Evolutionary conservation across 1,140 invertebrate genomes (phyloP), one percentile per base, ranked within the genome.

Genomic region (Drosophila subpulchrella): DNA sequence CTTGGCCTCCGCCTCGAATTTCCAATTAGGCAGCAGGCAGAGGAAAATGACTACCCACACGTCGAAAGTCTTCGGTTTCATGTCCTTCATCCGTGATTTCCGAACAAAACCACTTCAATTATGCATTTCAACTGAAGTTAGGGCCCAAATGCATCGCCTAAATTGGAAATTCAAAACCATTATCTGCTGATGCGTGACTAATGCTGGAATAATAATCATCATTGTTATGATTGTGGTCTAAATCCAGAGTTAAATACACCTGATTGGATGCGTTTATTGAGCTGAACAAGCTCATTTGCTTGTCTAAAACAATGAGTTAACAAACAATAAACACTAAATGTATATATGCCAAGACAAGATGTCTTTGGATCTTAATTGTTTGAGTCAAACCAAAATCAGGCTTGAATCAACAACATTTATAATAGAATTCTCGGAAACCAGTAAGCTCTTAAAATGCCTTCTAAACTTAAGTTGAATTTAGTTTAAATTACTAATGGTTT

Each of bases 1-100:
- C 81, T 89, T 89, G 38, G 84, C 73, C 57, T 41, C 47, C 0
- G 34, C 44, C 7, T 24, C 20, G 38, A 11, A 41, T 58, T 50
- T 30, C 66, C 65, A 68, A 68, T 68, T 60, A 66, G 24, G n/a
- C 6, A 68, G 20, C 24, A 32, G 17, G 5, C 36, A 71, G n/a
- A 58, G 20, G 17, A 36, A 36, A 27, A 57, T 32, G 0, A 71
- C 5, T 8, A 48, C n/a, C 36, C 36, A 71, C n/a, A 42, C 1
- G 6, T 12, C 24, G 12, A 17, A 36, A 10, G 24, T 34, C 3
- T 71, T 38, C 4, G 66, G 44, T 41, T 36, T 46, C 68, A 71
- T 30, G 15, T 71, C 20, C 30, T 41, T 17, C 27, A 34, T 50
- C 17, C 51, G 20, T n/a, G n/a, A 5, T 15, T 3, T 2, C 15